Base-by-base conservation (phyloP, 2,113 vertebrate genomes). In the Opisthocomus hoazin region DNA sequence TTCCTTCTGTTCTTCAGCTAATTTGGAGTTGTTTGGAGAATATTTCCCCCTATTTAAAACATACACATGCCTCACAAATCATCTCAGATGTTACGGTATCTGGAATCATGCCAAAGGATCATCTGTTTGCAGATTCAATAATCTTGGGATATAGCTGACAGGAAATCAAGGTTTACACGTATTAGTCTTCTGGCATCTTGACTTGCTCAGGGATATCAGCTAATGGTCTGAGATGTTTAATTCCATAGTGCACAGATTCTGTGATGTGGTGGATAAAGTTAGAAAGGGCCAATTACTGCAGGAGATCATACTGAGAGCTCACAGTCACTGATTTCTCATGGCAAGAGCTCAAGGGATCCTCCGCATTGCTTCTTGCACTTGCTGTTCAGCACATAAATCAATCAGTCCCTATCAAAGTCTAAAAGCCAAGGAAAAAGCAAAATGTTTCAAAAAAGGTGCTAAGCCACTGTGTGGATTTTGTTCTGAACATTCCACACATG, bases 271-370 rank as follows among this genome's bases (percentile, higher is more conserved):
- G 48, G 70, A 77, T 95, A 95, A 97, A 97, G 57, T 84, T 90
- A 95, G 85, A 96, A 97, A 76, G 18, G 51, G 70, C 81, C 95
- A 93, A 97, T 97, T 97, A 95, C 54, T 71, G 48, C 48, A 86
- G 88, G 68, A 94, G 58, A 77, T 92, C 68, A 39, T 83, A 68
- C 34, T 89, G 87, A 87, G 84, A 97, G 88, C 60, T 89, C 71
- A 93, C 89, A 85, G 68, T 56, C 17, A 16, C 39, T 70, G 39
- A 63, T 41, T 87, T 94, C 91, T 95, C 68, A 88, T 32, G 45
- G 83, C 45, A 92, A 88, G 60, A 95, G 17, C 88, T 93, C 80
- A 93, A 78, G 90, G 60, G 68, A 95, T 60, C 82, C 43, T 88
- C 36, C 70, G 48, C 50, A 58, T 51, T 50, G 27, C 41, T 80